Evolutionary conservation across 2,888 invertebrate genomes (phyloP), one percentile per base, ranked within the genome.

Genomic region (Ernsta delagoae): DNA sequence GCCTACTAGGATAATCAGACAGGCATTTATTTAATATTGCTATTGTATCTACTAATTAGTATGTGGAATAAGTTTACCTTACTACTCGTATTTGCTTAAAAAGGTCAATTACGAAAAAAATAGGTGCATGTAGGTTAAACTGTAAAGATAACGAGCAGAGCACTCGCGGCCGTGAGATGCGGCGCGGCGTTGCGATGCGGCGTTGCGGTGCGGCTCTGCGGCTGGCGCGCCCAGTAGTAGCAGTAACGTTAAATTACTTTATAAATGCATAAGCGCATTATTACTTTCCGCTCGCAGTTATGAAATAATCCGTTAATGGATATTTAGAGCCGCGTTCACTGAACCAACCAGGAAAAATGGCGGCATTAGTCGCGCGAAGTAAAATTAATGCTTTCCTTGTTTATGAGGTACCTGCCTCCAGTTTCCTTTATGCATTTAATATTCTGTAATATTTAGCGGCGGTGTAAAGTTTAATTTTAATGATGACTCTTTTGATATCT

Each of bases 301-400:
- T 56, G 54, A 56, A 64, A 43, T 64, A 64, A 64, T 64, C 64
- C 64, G 45, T 57, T 65, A 65, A 57, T 65, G 56, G 56, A 57
- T 43, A 57, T 65, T 65, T 65, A 56, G 45, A 11, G 64, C 56
- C 16, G 45, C 45, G 34, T 45, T 65, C 54, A 65, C 57, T 57
- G 56, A 56, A 65, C 56, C 57, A 8, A 64, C 24, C 63, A 43
- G 61, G 63, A 64, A 45, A 56, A 43, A 56, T 45, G 31, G 34
- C 12, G 43, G 56, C 43, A 16, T 31, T 43, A 53, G 63, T 39
- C 45, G 43, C n/a, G 43, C 8, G 39, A 56, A 43, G 31, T 34
- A 11, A 45, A 34, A 56, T 56, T 9, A 34, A 45, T 64, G 54
- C 43, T 64, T 31, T 56, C 54, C 45, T 45, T 59, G 36, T 53